Percentiles rank a stretch among this genome's conserved stretches.
Evolutionary conservation across 1,140 invertebrate species (phyloP).

Genomic region (Lerema accius): DNA sequence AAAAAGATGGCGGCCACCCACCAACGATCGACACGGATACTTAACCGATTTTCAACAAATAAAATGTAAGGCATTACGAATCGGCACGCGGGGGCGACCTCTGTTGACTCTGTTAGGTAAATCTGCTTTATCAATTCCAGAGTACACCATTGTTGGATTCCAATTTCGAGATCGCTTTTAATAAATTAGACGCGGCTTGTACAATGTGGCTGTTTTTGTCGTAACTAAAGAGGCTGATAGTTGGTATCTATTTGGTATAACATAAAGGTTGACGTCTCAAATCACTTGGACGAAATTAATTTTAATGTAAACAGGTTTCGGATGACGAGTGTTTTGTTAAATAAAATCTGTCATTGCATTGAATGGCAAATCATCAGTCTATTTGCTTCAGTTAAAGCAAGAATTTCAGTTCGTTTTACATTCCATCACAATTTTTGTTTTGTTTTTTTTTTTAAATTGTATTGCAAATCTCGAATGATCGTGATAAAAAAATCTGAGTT

Average conservation of each 20-base stretch:
- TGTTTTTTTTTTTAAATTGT: too few species aligned
- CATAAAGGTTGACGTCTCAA: too few species aligned
- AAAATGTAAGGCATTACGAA: conserved; percentile 83
- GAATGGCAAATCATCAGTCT: too few species aligned
- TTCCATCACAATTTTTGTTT: too few species aligned
- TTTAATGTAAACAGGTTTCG: too few species aligned
- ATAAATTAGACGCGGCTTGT: conserved; percentile 21
- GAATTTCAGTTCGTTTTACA: background rate
- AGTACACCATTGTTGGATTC: conserved; percentile 6
- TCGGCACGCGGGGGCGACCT: conserved; percentile 55
- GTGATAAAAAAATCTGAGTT: too few species aligned
- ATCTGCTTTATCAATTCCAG: conserved; percentile 51
- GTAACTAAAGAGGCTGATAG: background rate
- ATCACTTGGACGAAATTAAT: too few species aligned
- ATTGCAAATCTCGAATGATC: too few species aligned
- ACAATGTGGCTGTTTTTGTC: background rate
- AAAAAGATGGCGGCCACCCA: conserved; percentile 80
- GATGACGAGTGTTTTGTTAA: too few species aligned
- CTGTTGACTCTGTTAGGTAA: conserved; percentile 60
- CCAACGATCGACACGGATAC: conserved; percentile 81
- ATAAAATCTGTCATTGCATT: too few species aligned
- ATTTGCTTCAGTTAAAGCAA: too few species aligned
- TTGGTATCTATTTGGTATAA: too few species aligned
- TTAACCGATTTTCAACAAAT: conserved; percentile 84
- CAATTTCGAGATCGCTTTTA: conserved; percentile 24